Base-by-base conservation (phyloP, 2,888 invertebrate genomes). In the Chymomyza amoena region DNA sequence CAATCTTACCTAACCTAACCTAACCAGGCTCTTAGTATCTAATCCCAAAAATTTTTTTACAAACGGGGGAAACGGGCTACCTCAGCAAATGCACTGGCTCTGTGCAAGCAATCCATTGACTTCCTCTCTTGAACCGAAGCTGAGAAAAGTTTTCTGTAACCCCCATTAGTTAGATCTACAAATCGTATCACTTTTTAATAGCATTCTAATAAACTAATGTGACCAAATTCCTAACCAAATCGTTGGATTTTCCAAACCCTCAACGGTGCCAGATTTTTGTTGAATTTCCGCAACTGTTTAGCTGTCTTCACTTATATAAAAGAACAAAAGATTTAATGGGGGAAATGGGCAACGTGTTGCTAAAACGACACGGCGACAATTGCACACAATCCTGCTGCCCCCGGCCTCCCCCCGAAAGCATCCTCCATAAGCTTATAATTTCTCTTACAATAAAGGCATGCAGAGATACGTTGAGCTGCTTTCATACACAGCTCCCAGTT, bases 271-370 rank as follows among this genome's bases (percentile, higher is more conserved):
- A 66, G 32, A 51, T 18, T 60, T 60, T 32, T 6, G 10, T 18
- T 20, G 10, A n/a, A 56, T 56, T 56, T 56, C 18, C n/a, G 16
- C 16, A 51, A 10, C 25, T 56, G 20, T 56, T 16, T 7, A 20
- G 57, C 25, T 25, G 25, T 45, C 39, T 45, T 45, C 39, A 45
- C 39, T 6, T 16, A 51, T n/a, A 54, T 9, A 54, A 16, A 2
- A 54, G 52, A 18, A 54, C 10, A 61, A 39, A 32, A 15, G 20
- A 50, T 68, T 56, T 61, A 57, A 45, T 61, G 57, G 61, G 76
- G 72, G 70, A 74, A 80, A 77, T 70, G 79, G 84, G 74, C 77
- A 75, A 87, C 79, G 77, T 81, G 88, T 85, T 87, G 86, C 86
- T 87, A 87, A 78, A 82, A 74, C 75, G 78, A 74, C 83, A 72